Percentiles rank a stretch among this genome's conserved stretches.
Conservation (phyloP, 2,888 invertebrate genomes). For the Zootermopsis nevadensis region DNA sequence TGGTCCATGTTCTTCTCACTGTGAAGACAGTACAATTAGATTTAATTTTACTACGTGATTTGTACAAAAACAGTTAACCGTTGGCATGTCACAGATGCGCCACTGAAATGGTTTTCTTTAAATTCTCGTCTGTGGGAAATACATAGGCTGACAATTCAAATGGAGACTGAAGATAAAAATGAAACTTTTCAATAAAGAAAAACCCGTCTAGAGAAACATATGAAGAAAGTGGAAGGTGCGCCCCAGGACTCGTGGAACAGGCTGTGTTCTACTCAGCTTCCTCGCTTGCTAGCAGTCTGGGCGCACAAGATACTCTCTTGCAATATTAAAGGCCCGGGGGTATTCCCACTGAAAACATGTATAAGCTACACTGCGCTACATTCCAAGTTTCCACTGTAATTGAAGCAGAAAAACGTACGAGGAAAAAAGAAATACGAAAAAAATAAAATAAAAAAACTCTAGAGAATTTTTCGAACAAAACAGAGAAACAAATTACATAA, state of each 20-base stretch:
- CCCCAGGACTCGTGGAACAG: background rate
- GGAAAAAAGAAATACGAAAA: too few relatives aligned
- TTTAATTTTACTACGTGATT: too few relatives aligned
- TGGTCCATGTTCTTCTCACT: too few relatives aligned
- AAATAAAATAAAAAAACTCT: background rate
- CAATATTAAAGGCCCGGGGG: constrained; percentile 37
- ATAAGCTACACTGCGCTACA: constrained; percentile 21
- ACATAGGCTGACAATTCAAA: too few relatives aligned
- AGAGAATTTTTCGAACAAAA: constrained; percentile 7
- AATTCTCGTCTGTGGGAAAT: too few relatives aligned
- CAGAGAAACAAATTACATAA: constrained; percentile 34
- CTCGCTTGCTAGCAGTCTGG: background rate
- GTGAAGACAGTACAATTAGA: too few relatives aligned
- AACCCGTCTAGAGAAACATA: background rate
- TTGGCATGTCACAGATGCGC: too few relatives aligned
- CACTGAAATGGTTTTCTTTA: too few relatives aligned
- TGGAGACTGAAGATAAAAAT: background rate
- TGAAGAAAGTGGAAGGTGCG: background rate
- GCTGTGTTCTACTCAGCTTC: constrained; percentile 7
- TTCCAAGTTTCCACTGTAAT: constrained; percentile 29
- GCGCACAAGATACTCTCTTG: constrained; percentile 11
- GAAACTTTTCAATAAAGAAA: constrained; percentile 26
- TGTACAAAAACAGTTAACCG: too few relatives aligned
- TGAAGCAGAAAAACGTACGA: constrained; percentile 32
- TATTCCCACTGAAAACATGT: background rate